Evolutionary conservation across 2,113 vertebrate genomes (phyloP), one percentile per base, ranked within the genome.

Genomic region (Pelusios castaneus): DNA sequence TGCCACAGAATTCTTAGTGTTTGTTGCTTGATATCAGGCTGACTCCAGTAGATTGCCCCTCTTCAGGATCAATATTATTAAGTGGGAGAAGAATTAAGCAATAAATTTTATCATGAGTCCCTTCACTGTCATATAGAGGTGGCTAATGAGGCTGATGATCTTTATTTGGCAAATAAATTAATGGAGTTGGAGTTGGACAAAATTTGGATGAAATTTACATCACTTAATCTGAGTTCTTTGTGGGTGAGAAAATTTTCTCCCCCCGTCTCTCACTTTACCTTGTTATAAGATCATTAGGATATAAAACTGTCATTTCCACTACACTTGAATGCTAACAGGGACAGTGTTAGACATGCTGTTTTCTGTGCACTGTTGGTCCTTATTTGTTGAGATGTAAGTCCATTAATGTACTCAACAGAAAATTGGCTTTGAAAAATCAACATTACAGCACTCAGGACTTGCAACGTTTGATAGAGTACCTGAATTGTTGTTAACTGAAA

Each of bases 11-110:
- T 51, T 83, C 38, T 67, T 55, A 84, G 54, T 86, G 83, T 55
- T 8, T 93, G 85, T 73, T 41, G 11, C 10, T 49, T 84, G 58
- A 31, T 91, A 84, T 93, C 83, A 93, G 27, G 91, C 49, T 92
- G 41, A 9, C 67, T 93, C 55, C 70, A 7, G 73, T 55, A 54
- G 24, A 92, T 55, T 75, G 89, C 27, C 14, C 81, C 38, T 90
- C 12, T 41, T 84, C 3, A 2, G 58, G 45, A 82, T 25, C 0
- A 0, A 89, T 29, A 52, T 78, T 73, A 34, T 76, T 56, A 91
- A 80, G 54, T 34, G 41, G 31, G 45, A 49, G 88, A 93, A 92
- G 56, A 54, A 45, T 89, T 67, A 79, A 83, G 38, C 60, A 89
- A 17, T 43, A 41, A 22, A 51, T 10, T 16, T 38, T 80, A 43